Percentiles rank a stretch among this genome's conserved stretches.
phyloP scores from a whole-genome alignment of 1,140 invertebrate genomes.

The Drosophila arizonae region DNA sequence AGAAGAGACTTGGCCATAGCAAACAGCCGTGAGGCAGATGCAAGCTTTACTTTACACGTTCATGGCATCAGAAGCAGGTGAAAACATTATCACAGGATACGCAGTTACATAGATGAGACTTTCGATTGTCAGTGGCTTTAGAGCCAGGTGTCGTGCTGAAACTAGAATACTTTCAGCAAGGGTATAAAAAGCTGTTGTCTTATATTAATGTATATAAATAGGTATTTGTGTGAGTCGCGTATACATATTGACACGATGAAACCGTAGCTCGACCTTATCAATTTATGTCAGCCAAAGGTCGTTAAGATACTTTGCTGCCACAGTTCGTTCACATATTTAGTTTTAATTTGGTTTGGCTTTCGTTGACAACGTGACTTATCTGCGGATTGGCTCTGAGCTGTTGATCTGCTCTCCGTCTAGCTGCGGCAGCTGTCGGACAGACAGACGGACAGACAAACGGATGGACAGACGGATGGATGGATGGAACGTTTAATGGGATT shows the following conservation, averaged over 20 bases:
- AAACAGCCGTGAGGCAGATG: too few relatives aligned
- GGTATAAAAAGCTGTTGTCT: neutral
- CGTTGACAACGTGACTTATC: constrained; percentile 47
- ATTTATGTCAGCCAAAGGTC: constrained; percentile 68
- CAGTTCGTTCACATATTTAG: constrained; percentile 49
- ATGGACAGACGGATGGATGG: neutral
- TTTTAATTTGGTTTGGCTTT: constrained; percentile 48
- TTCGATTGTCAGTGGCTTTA: too few relatives aligned
- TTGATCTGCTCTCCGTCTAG: constrained; percentile 4
- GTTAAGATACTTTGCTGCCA: constrained; percentile 19
- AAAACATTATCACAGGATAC: too few relatives aligned
- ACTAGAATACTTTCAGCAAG: too few relatives aligned
- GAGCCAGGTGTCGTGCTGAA: too few relatives aligned
- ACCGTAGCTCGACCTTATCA: constrained; percentile 63
- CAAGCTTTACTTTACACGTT: too few relatives aligned
- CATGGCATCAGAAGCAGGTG: too few relatives aligned
- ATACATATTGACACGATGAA: constrained; percentile 11
- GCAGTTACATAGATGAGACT: too few relatives aligned
- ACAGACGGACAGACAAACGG: neutral
- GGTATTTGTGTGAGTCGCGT: neutral
- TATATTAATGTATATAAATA: neutral
- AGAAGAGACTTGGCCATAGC: too few relatives aligned
- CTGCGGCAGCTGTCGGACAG: too few relatives aligned
- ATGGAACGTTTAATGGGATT: constrained; percentile 15
- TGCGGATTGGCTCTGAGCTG: constrained; percentile 26